phyloP scores from a whole-genome alignment of 2,113 vertebrate genomes.

The Nesoenas mayeri region DNA sequence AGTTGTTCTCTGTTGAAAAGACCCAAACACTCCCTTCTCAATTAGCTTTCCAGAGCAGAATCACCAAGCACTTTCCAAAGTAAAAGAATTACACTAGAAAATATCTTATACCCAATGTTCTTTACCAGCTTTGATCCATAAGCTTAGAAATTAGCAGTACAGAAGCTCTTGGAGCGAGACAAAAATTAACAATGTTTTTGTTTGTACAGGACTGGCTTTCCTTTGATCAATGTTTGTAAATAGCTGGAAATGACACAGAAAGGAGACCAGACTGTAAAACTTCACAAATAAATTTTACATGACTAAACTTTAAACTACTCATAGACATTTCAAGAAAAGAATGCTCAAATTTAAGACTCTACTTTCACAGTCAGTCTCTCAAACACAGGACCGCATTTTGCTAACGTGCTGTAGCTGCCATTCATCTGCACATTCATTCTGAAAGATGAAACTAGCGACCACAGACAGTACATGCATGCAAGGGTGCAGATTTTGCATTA shows the following conservation, averaged over 20 bases:
- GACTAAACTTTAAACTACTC: not conserved
- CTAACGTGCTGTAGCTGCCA: not conserved
- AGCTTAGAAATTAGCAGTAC: not conserved
- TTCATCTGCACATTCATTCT: not conserved
- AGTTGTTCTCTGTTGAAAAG: not conserved
- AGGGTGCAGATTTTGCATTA: not conserved
- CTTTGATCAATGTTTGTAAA: not conserved
- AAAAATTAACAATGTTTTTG: not conserved
- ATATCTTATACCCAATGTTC: not conserved
- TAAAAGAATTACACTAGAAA: not conserved
- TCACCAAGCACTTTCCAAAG: not conserved
- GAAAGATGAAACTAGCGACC: not conserved
- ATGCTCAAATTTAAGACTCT: not conserved
- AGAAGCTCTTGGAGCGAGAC: not conserved
- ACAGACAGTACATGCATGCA: not conserved
- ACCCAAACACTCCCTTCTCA: not conserved
- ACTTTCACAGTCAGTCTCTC: not conserved
- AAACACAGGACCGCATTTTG: not conserved
- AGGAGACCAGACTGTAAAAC: not conserved
- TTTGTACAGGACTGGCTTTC: not conserved
- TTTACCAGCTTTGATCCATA: not conserved
- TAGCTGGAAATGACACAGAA: not conserved
- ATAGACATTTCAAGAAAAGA: not conserved
- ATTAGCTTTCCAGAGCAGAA: not conserved
- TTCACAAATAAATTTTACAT: not conserved